Conservation (phyloP, 2,888 invertebrate species). For the Drosophila leonis region DNA sequence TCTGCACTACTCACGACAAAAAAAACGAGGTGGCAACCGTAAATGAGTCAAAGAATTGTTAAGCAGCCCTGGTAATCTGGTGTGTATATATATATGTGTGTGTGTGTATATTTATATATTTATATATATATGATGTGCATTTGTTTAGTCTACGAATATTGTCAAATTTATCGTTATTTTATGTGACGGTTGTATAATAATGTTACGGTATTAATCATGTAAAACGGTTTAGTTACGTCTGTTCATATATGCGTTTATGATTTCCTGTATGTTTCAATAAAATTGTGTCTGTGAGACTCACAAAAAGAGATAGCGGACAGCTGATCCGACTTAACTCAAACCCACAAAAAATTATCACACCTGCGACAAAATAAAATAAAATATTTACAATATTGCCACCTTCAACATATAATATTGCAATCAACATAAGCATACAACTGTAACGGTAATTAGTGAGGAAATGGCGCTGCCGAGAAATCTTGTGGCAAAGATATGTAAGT, state of each 20-base stretch:
- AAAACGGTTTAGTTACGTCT: constrained; percentile 30
- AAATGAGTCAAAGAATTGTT: constrained; percentile 1
- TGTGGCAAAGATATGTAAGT: constrained; percentile 85
- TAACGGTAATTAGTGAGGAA: constrained; percentile 75
- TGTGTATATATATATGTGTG: constrained; percentile 3
- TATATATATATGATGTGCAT: constrained; percentile 63
- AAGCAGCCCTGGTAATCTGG: constrained; percentile 51
- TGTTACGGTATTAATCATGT: constrained; percentile 38
- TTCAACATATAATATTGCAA: constrained; percentile 2
- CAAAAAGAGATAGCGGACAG: constrained; percentile 49
- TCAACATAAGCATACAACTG: constrained; percentile 20
- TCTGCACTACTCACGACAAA: background rate
- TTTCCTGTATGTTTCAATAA: constrained; percentile 31
- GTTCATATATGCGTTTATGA: constrained; percentile 26
- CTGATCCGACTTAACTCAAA: constrained; percentile 43
- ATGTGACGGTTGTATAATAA: constrained; percentile 32
- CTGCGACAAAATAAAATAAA: constrained; percentile 68
- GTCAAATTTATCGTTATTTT: constrained; percentile 40
- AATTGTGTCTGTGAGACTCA: constrained; percentile 17
- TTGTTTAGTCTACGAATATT: constrained; percentile 65
- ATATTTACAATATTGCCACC: constrained; percentile 38
- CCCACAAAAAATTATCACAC: constrained; percentile 57
- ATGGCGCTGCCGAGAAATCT: constrained; percentile 85
- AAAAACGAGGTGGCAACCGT: constrained; percentile 36
- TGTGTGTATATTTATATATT: background rate